Evolutionary conservation across 1,140 invertebrate genomes (phyloP), one percentile per base, ranked within the genome.

Genomic region (Lepidotrigona ventralis): DNA sequence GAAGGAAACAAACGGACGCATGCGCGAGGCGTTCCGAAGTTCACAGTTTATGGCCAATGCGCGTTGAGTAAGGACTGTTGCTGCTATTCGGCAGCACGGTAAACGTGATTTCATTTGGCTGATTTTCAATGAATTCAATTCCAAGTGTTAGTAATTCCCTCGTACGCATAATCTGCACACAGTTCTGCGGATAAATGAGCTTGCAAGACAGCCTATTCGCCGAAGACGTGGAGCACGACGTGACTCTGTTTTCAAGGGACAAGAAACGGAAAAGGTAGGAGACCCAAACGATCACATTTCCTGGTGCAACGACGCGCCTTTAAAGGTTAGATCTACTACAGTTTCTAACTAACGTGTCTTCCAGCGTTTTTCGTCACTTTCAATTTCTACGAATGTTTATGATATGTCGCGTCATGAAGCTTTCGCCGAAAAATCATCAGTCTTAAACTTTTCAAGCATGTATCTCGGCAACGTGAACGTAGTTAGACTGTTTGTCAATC

Each of bases 171-270:
- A 54, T 19, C 19, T 51, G 51, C 66, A 66, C 23, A 17, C 66
- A 71, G 9, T 71, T 56, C n/a, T 69, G 29, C 54, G 21, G 71
- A 92, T 92, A 92, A 87, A 93, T 94, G 93, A 93, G 84, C 90
- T 84, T 93, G 29, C 92, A 92, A 68, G 92, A 93, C 66, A 90
- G 86, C 77, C 88, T 92, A 12, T 94, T 93, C 82, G 75, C 84
- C 60, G 92, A 93, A 33, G 90, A 94, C 86, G 92, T 91, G 85
- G 92, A 93, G 87, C 84, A 93, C 84, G 93, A 94, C 85, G 77
- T 94, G 87, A 89, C 71, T 68, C 39, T 90, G 21, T 94, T 94
- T 80, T 80, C 88, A 39, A 90, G 88, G 68, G 87, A 90, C 73
- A 83, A 88, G 29, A 90, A 75, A 76, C 90, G 87, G 54, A 94